Evolutionary conservation across 2,888 invertebrate genomes (phyloP).

Genomic region (Tinea trinotella): DNA sequence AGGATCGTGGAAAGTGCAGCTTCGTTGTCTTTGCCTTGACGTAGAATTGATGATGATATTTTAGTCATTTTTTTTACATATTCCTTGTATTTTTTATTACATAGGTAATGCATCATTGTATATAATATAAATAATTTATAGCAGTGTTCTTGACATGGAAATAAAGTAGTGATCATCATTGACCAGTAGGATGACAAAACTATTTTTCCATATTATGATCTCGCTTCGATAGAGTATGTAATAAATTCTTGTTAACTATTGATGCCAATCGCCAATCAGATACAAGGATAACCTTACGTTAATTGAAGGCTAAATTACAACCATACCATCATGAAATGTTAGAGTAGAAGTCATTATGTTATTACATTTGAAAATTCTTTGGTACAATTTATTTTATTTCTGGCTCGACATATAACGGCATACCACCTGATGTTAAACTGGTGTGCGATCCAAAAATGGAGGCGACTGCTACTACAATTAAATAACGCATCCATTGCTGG

Average conservation of each 20-base stretch:
- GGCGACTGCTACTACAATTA: too few species aligned
- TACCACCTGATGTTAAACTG: too few species aligned
- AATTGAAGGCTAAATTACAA: conserved; percentile 10
- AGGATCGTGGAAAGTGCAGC: too few species aligned
- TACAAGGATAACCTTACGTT: conserved; percentile 1
- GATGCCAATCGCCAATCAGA: conserved; percentile 7
- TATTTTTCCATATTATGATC: not conserved
- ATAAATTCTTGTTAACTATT: conserved; percentile 11
- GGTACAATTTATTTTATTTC: not conserved
- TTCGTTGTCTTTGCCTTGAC: too few species aligned
- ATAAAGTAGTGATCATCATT: not conserved
- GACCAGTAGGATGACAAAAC: not conserved
- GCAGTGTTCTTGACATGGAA: not conserved
- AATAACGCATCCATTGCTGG: too few species aligned
- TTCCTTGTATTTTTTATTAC: too few species aligned
- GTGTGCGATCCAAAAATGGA: too few species aligned
- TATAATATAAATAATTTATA: too few species aligned
- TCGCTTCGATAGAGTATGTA: conserved; percentile 3
- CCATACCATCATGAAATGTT: conserved; percentile 4
- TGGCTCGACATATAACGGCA: not conserved
- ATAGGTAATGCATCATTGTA: not conserved
- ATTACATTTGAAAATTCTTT: conserved; percentile 1
- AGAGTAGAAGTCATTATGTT: not conserved
- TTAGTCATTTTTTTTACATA: too few species aligned
- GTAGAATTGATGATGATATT: too few species aligned